These are phyloP conservation scores for Aramus guarauna DNA, from an alignment of 2,113 vertebrate species.

Conservation along the genomic window DNA sequence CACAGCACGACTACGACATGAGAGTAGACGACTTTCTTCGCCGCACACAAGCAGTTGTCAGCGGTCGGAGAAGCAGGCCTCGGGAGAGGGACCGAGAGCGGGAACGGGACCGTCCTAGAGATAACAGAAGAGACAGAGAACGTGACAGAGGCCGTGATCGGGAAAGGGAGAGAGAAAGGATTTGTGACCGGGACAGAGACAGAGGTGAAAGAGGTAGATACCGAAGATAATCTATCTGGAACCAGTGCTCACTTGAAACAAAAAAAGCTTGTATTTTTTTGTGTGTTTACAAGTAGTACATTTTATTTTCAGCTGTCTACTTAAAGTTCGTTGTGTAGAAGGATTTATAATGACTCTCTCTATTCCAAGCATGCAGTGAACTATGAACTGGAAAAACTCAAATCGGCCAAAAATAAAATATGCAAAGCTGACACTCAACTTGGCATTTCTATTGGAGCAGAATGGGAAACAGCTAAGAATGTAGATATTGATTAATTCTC, in stretches of 20 bases:
- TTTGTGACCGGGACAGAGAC: conserved; percentile 88
- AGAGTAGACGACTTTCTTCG: conserved; percentile 97
- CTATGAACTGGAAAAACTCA: conserved; percentile 77
- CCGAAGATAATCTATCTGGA: conserved; percentile 82
- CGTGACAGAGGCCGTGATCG: conserved; percentile 87
- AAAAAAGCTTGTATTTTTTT: conserved; percentile 77
- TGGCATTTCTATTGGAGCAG: conserved; percentile 61
- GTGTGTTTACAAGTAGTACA: conserved; percentile 83
- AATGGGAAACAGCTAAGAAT: conserved; percentile 69
- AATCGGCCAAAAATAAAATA: conserved; percentile 70
- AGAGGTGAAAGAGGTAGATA: conserved; percentile 88
- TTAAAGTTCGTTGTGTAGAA: conserved; percentile 80
- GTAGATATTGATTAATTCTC: conserved; percentile 72
- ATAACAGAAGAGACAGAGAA: conserved; percentile 83
- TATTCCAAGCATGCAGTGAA: conserved; percentile 83
- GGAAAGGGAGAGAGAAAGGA: conserved; percentile 83
- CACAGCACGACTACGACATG: conserved; percentile 98
- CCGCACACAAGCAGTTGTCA: conserved; percentile 94
- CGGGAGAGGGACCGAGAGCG: conserved; percentile 91
- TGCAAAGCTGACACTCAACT: conserved; percentile 57
- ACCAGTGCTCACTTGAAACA: conserved; percentile 62
- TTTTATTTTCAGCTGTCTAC: conserved; percentile 80
- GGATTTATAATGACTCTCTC: conserved; percentile 75
- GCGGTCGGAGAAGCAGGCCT: conserved; percentile 86
- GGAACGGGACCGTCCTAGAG: conserved; percentile 85